Conservation (phyloP, 2,113 vertebrate species). For the Malurus alboscapulatus region DNA sequence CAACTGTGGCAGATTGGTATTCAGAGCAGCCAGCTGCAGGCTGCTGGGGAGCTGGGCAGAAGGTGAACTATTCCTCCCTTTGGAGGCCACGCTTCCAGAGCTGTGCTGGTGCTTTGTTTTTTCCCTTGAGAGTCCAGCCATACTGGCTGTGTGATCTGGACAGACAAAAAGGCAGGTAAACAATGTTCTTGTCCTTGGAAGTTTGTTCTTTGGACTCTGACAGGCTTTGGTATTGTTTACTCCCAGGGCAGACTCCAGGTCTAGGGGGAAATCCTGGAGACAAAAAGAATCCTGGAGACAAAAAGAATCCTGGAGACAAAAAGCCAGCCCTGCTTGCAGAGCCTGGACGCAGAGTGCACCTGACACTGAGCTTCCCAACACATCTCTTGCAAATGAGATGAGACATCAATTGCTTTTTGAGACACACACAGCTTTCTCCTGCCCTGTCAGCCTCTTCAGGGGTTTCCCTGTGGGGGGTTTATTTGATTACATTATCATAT, state of each 20-base stretch:
- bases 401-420: neutral
- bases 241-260: neutral
- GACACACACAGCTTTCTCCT: neutral
- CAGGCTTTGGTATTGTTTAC: neutral
- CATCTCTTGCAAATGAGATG: neutral
- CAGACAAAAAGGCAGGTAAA: neutral
- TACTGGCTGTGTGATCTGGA: neutral
- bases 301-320: neutral
- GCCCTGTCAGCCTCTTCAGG: neutral
- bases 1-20: neutral
- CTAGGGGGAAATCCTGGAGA: neutral
- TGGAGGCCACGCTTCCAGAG: neutral
- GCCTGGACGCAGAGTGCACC: neutral
- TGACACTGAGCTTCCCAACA: neutral
- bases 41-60: neutral
- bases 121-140: neutral
- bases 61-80: neutral
- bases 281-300: neutral
- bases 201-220: neutral
- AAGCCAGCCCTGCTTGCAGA: neutral
- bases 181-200: neutral
- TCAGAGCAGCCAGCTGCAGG: neutral
- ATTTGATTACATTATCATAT: constrained; percentile 17
- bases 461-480: neutral
- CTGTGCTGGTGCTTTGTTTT: neutral